Percentiles rank a stretch among this genome's conserved stretches.
phyloP scores from a whole-genome alignment of 2,113 vertebrate species.

The Oryzias woworae region DNA sequence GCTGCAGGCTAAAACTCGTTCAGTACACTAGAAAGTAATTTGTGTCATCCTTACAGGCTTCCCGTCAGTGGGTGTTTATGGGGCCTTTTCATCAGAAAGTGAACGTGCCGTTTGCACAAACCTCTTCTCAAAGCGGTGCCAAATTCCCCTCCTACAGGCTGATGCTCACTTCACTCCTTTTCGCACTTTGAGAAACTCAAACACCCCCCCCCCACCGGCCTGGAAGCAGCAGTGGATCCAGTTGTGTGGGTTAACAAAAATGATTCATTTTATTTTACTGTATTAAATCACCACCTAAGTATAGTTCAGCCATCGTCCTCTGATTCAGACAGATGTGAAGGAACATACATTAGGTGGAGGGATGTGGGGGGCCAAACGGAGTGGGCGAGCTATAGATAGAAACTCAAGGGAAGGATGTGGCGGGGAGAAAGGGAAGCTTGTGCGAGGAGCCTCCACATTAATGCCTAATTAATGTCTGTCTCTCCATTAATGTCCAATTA shows the following conservation, averaged over 20 bases:
- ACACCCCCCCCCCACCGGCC: no score
- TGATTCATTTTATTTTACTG: background rate
- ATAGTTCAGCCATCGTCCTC: background rate
- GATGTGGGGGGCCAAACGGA: background rate
- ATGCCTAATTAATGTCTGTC: slow-evolving; percentile 68
- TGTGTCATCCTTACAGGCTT: slow-evolving; percentile 27
- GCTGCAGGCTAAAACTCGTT: slow-evolving; percentile 42
- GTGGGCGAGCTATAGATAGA: slow-evolving; percentile 29
- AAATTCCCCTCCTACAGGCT: slow-evolving; percentile 28
- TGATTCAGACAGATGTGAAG: slow-evolving; percentile 9
- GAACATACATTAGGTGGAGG: slow-evolving; percentile 8
- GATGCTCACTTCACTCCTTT: slow-evolving; percentile 9
- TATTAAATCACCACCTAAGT: background rate
- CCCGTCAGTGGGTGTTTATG: slow-evolving; percentile 24
- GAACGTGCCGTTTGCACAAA: slow-evolving; percentile 30
- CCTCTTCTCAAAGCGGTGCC: slow-evolving; percentile 22
- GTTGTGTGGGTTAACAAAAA: background rate
- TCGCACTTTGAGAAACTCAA: no score
- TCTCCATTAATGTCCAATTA: slow-evolving; percentile 58
- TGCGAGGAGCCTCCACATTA: slow-evolving; percentile 51
- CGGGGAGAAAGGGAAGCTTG: slow-evolving; percentile 27
- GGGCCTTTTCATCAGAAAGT: slow-evolving; percentile 23
- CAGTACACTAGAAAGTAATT: slow-evolving; percentile 50
- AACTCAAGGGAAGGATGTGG: slow-evolving; percentile 42
- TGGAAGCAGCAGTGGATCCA: background rate